Evolutionary conservation across 30 jellyfish, hydroid and myxozoan genomes (phyloP).

Genomic region (Chrysaora quinquecirrha): DNA sequence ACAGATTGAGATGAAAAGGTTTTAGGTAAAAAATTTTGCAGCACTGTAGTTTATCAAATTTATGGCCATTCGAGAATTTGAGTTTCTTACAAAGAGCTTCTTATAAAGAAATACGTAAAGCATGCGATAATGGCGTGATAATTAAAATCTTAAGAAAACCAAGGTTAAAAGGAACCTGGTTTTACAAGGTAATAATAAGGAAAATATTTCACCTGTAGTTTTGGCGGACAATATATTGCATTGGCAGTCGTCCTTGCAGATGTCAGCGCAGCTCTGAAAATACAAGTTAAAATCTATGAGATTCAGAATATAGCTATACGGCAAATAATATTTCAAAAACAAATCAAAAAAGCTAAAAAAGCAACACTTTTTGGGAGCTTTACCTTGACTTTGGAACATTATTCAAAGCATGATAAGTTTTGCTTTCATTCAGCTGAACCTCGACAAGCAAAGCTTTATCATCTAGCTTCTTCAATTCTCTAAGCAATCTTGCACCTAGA

Average conservation of each 20-base stretch:
- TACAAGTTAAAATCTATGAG: neutral
- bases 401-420: constrained; percentile 85
- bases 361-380: too few species aligned
- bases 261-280: constrained; percentile 93
- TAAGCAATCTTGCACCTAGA: constrained; percentile 80
- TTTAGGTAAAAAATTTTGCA: too few species aligned
- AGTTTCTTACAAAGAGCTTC: too few species aligned
- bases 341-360: neutral
- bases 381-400: constrained; percentile 95
- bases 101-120: too few species aligned
- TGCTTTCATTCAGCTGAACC: constrained; percentile 92
- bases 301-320: neutral
- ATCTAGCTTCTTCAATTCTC: constrained; percentile 87
- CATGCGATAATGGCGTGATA: too few species aligned
- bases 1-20: too few species aligned
- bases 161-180: too few species aligned
- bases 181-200: too few species aligned
- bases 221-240: constrained; percentile 97
- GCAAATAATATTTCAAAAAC: neutral
- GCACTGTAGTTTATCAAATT: too few species aligned
- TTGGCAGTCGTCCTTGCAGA: constrained; percentile 98
- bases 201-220: constrained; percentile 70
- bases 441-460: constrained; percentile 94
- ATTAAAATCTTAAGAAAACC: too few species aligned
- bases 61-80: too few species aligned